Evolutionary conservation across 2,797 vertebrate species (phyloP).

Genomic region (Rhynchonycteris naso): DNA sequence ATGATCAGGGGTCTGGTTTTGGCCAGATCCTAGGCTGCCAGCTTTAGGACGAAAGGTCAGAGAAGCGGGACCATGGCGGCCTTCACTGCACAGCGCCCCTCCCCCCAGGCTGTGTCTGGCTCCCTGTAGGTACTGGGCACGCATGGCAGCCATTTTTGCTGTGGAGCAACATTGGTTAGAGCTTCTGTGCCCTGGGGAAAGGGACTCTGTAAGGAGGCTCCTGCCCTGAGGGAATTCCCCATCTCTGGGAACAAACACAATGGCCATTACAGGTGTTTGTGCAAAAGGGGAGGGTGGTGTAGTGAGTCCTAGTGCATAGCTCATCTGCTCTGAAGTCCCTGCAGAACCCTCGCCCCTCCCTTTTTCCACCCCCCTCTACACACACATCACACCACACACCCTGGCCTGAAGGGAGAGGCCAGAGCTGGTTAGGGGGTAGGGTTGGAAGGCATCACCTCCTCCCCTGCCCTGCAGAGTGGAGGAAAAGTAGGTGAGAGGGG

Average conservation of each 20-base stretch:
- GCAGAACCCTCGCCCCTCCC: neutral
- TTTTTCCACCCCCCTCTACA: fast-evolving
- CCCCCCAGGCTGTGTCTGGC: neutral
- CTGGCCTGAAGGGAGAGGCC: neutral
- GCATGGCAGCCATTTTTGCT: neutral
- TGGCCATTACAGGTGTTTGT: neutral
- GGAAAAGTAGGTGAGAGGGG: neutral
- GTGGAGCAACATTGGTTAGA: neutral
- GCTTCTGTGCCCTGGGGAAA: neutral
- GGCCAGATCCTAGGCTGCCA: neutral
- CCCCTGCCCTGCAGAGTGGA: neutral
- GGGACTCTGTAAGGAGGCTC: neutral
- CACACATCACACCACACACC: neutral
- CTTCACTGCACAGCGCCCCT: fast-evolving
- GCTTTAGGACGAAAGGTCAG: neutral
- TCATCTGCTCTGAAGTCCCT: neutral
- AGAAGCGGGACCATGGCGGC: neutral
- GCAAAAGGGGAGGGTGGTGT: too few relatives aligned
- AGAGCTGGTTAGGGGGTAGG: neutral
- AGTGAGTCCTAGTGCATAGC: neutral
- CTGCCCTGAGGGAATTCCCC: neutral
- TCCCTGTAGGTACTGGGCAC: neutral
- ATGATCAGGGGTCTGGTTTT: neutral
- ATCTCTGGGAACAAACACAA: neutral
- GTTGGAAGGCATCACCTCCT: neutral